phyloP scores from a whole-genome alignment of 2,888 invertebrate genomes.

The Aspidiotus rigidus region DNA sequence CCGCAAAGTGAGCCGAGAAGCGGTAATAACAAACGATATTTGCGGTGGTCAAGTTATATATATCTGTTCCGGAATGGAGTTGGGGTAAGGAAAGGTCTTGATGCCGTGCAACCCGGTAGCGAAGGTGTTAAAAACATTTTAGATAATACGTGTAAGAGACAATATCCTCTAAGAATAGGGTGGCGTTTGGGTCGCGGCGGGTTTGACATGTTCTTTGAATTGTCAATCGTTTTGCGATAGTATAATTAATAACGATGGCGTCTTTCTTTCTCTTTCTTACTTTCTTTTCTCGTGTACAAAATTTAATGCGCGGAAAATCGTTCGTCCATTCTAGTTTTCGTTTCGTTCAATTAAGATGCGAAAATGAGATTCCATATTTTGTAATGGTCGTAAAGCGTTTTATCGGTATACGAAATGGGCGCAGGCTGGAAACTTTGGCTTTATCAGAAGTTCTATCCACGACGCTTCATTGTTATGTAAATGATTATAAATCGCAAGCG shows the following conservation, averaged over 20 bases:
- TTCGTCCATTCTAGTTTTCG: no score
- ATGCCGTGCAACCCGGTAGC: slow-evolving; percentile 3
- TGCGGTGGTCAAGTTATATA: slow-evolving; percentile 29
- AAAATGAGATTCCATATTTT: not conserved
- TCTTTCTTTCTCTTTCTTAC: not conserved
- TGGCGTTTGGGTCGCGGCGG: slow-evolving; percentile 21
- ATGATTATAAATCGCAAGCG: not conserved
- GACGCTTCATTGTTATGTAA: not conserved
- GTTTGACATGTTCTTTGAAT: slow-evolving; percentile 24
- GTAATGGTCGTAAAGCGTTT: not conserved
- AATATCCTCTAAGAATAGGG: slow-evolving; percentile 33
- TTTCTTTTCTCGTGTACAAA: not conserved
- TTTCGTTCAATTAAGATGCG: not conserved
- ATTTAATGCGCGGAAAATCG: no score
- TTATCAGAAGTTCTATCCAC: not conserved
- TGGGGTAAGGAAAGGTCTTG: slow-evolving; percentile 29
- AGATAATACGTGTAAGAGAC: slow-evolving; percentile 11
- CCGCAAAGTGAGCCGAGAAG: slow-evolving; percentile 1
- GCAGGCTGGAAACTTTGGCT: not conserved
- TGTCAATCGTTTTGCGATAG: no score
- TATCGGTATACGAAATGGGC: not conserved
- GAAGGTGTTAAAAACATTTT: slow-evolving; percentile 24
- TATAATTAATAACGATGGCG: slow-evolving; percentile 9
- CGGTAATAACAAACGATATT: slow-evolving; percentile 27
- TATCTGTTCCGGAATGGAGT: not conserved